phyloP scores from a whole-genome alignment of 2,113 vertebrate species.

The Indicator maculatus region DNA sequence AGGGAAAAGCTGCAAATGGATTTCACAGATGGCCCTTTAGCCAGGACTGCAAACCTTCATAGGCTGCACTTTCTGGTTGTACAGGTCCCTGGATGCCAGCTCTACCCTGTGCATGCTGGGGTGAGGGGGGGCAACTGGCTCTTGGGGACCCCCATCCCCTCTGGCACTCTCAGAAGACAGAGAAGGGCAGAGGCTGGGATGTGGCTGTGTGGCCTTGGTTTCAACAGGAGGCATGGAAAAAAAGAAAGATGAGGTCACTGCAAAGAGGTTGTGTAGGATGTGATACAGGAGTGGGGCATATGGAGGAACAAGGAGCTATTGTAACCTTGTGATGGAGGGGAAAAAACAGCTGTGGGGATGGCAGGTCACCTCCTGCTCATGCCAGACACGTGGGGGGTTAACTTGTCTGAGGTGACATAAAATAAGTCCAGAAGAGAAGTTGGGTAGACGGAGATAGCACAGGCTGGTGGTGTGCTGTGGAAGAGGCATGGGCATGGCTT shows the following conservation, averaged over 20 bases:
- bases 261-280: conserved; percentile 29
- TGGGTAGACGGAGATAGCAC: neutral
- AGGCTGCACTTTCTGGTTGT: neutral
- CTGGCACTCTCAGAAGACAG: rapidly evolving
- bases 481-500: rapidly evolving
- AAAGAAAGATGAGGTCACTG: conserved; percentile 66
- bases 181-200: neutral
- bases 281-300: conserved; percentile 36
- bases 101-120: neutral
- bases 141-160: neutral
- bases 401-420: neutral
- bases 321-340: conserved; percentile 43
- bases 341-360: conserved; percentile 54
- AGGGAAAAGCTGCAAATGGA: conserved; percentile 1
- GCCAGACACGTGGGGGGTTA: neutral
- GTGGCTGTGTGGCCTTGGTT: neutral
- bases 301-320: conserved; percentile 66
- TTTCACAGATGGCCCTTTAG: conserved; percentile 37
- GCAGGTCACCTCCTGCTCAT: conserved; percentile 37
- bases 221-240: conserved; percentile 43
- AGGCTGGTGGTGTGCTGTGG: neutral
- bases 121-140: rapidly evolving
- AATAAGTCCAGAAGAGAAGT: neutral
- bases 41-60: neutral
- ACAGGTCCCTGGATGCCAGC: neutral